Conservation (phyloP, 2,797 vertebrate genomes). For the Sebastes taczanowskii region DNA sequence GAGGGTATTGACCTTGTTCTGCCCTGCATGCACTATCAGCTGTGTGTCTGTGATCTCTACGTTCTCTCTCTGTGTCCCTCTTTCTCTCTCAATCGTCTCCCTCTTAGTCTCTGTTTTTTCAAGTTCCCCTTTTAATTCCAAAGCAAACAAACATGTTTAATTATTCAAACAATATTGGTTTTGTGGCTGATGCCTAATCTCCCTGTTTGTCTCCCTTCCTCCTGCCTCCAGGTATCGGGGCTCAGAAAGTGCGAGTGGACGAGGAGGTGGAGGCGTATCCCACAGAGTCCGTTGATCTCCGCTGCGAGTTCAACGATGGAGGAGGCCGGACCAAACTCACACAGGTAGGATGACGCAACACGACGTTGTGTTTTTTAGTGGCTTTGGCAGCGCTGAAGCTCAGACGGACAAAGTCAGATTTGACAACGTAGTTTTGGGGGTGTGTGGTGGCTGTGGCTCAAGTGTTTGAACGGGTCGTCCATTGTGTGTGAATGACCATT, state of each 20-base stretch:
- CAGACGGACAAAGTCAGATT: neutral
- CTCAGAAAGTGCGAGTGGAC: constrained; percentile 82
- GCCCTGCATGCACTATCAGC: too few relatives aligned
- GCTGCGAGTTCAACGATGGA: constrained; percentile 78
- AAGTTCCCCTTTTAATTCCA: neutral
- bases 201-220: neutral
- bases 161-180: constrained; percentile 21
- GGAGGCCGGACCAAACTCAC: constrained; percentile 79
- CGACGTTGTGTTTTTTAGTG: neutral
- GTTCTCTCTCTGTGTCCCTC: neutral
- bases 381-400: neutral
- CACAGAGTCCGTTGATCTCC: constrained; percentile 78
- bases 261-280: constrained; percentile 81
- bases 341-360: constrained; percentile 65
- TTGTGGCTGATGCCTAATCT: constrained; percentile 19
- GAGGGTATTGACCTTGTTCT: too few relatives aligned
- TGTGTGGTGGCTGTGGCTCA: too few relatives aligned
- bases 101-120: neutral
- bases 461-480: too few relatives aligned
- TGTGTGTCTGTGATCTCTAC: too few relatives aligned
- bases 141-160: constrained; percentile 18
- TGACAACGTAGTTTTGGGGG: too few relatives aligned
- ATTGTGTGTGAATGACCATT: too few relatives aligned
- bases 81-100: neutral
- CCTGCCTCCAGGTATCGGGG: constrained; percentile 56